phyloP scores from a whole-genome alignment of 1,140 invertebrate species.

The Zaprionus taronus region DNA sequence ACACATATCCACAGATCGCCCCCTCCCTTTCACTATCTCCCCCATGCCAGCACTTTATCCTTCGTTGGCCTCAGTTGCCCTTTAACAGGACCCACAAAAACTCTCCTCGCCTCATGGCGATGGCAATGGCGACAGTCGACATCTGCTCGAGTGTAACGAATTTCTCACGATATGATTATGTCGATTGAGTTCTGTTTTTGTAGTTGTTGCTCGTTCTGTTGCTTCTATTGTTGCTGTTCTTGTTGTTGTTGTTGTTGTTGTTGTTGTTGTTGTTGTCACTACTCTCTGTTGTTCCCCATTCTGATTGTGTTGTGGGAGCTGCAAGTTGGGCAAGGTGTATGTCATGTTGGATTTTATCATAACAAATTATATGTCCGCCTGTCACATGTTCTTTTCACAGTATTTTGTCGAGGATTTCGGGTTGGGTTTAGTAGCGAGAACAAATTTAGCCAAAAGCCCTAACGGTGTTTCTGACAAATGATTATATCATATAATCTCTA shows the following conservation, averaged over 20 bases:
- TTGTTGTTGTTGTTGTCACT: slow-evolving; percentile 57
- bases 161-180: slow-evolving; percentile 84
- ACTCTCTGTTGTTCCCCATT: slow-evolving; percentile 53
- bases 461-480: not conserved
- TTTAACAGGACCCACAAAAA: slow-evolving; percentile 56
- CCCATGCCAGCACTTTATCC: not conserved
- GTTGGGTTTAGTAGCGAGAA: not conserved
- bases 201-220: slow-evolving; percentile 26
- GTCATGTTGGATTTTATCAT: slow-evolving; percentile 66
- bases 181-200: slow-evolving; percentile 69
- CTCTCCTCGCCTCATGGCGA: not conserved
- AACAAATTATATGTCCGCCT: slow-evolving; percentile 53
- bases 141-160: slow-evolving; percentile 80
- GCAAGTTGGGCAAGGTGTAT: slow-evolving; percentile 63
- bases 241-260: slow-evolving; percentile 43
- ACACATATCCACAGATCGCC: not conserved
- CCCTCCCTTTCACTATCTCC: not conserved
- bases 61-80: slow-evolving; percentile 61
- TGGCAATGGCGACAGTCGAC: slow-evolving; percentile 54
- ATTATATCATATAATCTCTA: not conserved
- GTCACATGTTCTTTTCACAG: slow-evolving; percentile 49
- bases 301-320: slow-evolving; percentile 16
- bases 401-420: slow-evolving; percentile 30
- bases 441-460: not conserved
- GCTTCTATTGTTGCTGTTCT: slow-evolving; percentile 54